Conservation (phyloP, 2,888 invertebrate genomes). For the Allygus modestus region DNA sequence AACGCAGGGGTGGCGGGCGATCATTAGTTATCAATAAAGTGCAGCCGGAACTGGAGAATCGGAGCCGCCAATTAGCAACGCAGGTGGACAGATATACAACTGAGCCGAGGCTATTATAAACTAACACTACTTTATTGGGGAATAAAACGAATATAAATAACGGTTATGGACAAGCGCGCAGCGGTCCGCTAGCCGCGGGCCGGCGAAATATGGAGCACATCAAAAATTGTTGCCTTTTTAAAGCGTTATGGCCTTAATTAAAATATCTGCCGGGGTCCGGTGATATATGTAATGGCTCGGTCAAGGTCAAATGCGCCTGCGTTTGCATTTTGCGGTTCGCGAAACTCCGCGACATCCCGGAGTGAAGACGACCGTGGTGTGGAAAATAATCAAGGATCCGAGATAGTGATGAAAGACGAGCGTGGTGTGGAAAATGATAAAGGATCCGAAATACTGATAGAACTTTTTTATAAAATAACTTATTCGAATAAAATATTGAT, state of each 20-base stretch:
- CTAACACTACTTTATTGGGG: constrained; percentile 41
- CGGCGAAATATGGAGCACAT: constrained; percentile 37
- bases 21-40: constrained; percentile 6
- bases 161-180: neutral
- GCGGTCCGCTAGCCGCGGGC: neutral
- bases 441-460: too few relatives aligned
- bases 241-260: constrained; percentile 36
- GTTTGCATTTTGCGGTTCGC: neutral
- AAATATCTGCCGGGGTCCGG: constrained; percentile 10
- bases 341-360: constrained; percentile 26
- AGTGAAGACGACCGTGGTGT: neutral
- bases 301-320: neutral
- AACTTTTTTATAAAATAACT: too few relatives aligned
- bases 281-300: constrained; percentile 27
- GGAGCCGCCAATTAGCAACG: neutral
- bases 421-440: too few relatives aligned
- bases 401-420: too few relatives aligned
- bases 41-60: constrained; percentile 14
- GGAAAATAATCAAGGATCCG: too few relatives aligned
- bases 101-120: constrained; percentile 3
- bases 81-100: constrained; percentile 16
- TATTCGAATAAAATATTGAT: too few relatives aligned
- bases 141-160: constrained; percentile 27
- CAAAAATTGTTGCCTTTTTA: constrained; percentile 26
- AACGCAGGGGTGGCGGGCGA: neutral